Conservation (phyloP, 2,888 invertebrate genomes). For the Cybosia mesomella region DNA sequence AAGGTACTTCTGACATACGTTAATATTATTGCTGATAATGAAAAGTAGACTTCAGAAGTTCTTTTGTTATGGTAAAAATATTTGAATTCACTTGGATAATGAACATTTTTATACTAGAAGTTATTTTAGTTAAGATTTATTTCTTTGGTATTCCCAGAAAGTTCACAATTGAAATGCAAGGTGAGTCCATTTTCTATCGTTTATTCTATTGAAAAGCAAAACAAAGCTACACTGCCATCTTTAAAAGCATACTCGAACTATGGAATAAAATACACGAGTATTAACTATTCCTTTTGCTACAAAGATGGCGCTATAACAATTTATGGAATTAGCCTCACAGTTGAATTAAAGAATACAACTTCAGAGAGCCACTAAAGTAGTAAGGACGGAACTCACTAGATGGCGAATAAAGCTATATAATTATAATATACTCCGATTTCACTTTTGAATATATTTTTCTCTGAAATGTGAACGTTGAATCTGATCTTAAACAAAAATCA, state of each 20-base stretch:
- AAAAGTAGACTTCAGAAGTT: too few species aligned
- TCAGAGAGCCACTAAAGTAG: background rate
- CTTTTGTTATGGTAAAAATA: too few species aligned
- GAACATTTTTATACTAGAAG: too few species aligned
- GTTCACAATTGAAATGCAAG: too few species aligned
- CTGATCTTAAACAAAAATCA: background rate
- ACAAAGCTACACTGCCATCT: background rate
- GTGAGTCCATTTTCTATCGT: too few species aligned
- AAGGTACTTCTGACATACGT: too few species aligned
- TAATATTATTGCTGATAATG: too few species aligned
- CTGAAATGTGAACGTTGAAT: background rate
- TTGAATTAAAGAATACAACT: background rate
- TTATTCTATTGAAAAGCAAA: too few species aligned
- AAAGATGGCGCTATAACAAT: constrained; percentile 10
- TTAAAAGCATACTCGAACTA: background rate
- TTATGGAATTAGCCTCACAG: background rate
- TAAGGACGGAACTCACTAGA: background rate
- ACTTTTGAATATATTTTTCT: background rate
- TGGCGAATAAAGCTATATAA: too few species aligned
- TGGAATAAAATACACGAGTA: background rate
- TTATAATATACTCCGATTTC: background rate
- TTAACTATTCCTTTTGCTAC: background rate
- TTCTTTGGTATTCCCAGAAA: too few species aligned
- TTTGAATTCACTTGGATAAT: too few species aligned
- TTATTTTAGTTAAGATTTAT: too few species aligned